Evolutionary conservation across 2,113 vertebrate species (phyloP), one percentile per base, ranked within the genome.

Genomic region (Bucco capensis): DNA sequence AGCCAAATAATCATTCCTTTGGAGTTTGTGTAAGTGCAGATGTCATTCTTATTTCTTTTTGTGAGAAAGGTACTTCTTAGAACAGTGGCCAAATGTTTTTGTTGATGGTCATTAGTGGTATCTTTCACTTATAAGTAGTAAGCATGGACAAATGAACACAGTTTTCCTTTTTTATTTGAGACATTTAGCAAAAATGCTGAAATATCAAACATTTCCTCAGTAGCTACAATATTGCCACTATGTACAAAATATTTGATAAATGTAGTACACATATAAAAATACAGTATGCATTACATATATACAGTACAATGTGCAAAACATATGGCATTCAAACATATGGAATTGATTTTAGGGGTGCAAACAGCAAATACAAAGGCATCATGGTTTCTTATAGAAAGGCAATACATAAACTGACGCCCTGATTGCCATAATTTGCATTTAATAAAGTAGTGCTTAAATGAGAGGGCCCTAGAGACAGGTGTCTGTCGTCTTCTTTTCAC

Each of bases 261-360:
- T 97, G 98, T 97, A 98, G 97, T 98, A 98, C 98, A 99, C 98
- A 98, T 98, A 98, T 99, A 99, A 98, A 99, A 98, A 98, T 97
- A 99, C 99, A 98, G 98, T 99, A 99, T 98, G 99, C 98, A 96
- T 98, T 97, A 98, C 98, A 98, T 99, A 98, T 99, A 98, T 99
- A 99, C 98, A 99, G 98, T 98, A 99, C 98, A 98, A 98, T 99
- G 99, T 99, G 99, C 99, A 99, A 99, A 99, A 99, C 96, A 93
- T 98, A 99, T 98, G 98, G 98, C 98, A 97, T 98, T 98, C 98
- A 97, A 97, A 98, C 92, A 96, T 95, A 96, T 92, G 96, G 97
- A 97, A 97, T 98, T 94, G 95, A 97, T 97, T 96, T 97, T 93
- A 97, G 96, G 97, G 98, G 97, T 98, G 98, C 98, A 98, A 98